Evolutionary conservation across 2,888 invertebrate genomes (phyloP).

Genomic region (Omphaloscelis lunosa): DNA sequence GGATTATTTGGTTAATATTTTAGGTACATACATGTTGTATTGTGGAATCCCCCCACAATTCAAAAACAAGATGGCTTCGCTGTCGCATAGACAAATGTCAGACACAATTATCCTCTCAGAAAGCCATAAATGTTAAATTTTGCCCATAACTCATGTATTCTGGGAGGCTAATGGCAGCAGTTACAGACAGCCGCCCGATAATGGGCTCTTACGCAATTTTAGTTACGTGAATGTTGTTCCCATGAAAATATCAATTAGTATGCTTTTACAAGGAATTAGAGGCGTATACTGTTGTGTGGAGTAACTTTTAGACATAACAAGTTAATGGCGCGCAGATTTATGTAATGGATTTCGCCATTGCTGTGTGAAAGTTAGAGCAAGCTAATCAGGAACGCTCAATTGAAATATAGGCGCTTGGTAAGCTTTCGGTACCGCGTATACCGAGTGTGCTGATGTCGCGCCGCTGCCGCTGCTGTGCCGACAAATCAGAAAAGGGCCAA

Average conservation of each 20-base stretch:
- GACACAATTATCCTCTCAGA: slow-evolving; percentile 45
- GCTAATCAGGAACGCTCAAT: neutral
- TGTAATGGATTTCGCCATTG: slow-evolving; percentile 37
- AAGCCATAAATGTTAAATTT: slow-evolving; percentile 57
- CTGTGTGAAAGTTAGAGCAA: slow-evolving; percentile 9
- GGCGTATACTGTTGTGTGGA: slow-evolving; percentile 4
- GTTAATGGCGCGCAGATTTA: slow-evolving; percentile 23
- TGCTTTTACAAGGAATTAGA: slow-evolving; percentile 46
- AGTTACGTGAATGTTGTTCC: slow-evolving; percentile 49
- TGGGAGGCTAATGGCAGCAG: slow-evolving; percentile 40
- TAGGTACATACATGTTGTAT: neutral
- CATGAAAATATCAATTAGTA: slow-evolving; percentile 63
- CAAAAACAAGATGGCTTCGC: slow-evolving; percentile 20
- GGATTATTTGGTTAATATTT: neutral
- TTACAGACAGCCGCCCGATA: slow-evolving; percentile 36
- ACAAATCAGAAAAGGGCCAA: too few species aligned
- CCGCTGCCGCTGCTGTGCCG: too few species aligned
- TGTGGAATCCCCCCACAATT: neutral
- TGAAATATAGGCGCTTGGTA: too few species aligned
- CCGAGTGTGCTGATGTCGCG: too few species aligned
- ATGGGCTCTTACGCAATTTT: slow-evolving; percentile 38
- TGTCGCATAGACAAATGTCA: slow-evolving; percentile 44
- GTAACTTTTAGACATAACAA: slow-evolving; percentile 22
- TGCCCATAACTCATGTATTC: slow-evolving; percentile 52
- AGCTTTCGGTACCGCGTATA: too few species aligned